Percentiles rank a stretch among this genome's conserved stretches.
Evolutionary conservation across 1,140 invertebrate species (phyloP).

Genomic region (Druon quercuslanigerum): DNA sequence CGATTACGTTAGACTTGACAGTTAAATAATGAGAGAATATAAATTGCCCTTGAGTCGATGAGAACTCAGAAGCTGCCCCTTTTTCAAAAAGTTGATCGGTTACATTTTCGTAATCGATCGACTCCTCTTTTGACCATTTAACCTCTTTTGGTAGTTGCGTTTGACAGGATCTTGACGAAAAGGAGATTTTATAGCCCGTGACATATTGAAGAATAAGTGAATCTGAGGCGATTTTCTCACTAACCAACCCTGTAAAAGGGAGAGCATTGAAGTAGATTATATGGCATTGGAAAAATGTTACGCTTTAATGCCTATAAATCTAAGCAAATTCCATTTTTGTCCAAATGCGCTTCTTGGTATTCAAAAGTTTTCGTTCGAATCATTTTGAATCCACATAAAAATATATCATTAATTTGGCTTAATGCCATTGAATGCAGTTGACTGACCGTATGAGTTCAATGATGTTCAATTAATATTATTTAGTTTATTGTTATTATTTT

Average conservation of each 20-base stretch:
- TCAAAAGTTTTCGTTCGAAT: too few relatives aligned
- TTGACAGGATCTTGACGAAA: background rate
- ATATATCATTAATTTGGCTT: too few relatives aligned
- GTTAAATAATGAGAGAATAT: slow-evolving; percentile 43
- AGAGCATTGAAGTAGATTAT: too few relatives aligned
- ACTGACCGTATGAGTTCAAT: too few relatives aligned
- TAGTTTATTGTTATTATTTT: too few relatives aligned
- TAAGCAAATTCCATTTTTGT: too few relatives aligned
- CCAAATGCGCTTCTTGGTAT: too few relatives aligned
- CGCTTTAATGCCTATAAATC: too few relatives aligned
- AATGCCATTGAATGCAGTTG: too few relatives aligned
- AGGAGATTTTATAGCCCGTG: background rate
- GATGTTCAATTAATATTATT: too few relatives aligned
- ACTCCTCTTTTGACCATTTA: background rate
- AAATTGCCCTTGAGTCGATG: slow-evolving; percentile 26
- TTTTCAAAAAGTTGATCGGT: background rate
- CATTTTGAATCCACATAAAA: too few relatives aligned
- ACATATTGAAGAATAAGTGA: background rate
- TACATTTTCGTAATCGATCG: background rate
- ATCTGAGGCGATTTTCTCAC: slow-evolving; percentile 20
- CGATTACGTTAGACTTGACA: slow-evolving; percentile 47
- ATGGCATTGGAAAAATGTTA: too few relatives aligned
- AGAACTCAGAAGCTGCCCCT: background rate
- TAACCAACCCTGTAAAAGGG: background rate
- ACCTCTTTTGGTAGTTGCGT: background rate